Percentiles rank a stretch among this genome's conserved stretches.
phyloP scores from a whole-genome alignment of 2,113 vertebrate genomes.

The Smithornis capensis region DNA sequence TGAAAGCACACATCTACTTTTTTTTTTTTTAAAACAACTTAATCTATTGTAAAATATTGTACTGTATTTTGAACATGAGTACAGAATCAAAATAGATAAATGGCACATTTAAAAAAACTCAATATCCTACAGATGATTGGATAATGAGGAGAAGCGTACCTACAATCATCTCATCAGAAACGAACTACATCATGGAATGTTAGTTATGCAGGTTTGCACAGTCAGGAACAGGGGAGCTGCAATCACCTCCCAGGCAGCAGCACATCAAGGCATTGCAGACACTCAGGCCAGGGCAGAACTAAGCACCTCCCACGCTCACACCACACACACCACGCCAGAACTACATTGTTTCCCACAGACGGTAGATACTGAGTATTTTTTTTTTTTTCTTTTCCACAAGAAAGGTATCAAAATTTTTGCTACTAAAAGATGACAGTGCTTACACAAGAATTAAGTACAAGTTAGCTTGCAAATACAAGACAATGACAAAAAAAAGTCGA shows the following conservation, averaged over 20 bases:
- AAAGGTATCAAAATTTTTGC: conserved; percentile 85
- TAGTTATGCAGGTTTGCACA: conserved; percentile 82
- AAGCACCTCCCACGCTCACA: too few species aligned
- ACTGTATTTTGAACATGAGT: conserved; percentile 82
- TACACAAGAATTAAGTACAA: conserved; percentile 83
- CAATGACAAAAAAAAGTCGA: conserved; percentile 76
- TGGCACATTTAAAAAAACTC: conserved; percentile 92
- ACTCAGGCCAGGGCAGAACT: too few species aligned
- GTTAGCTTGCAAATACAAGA: conserved; percentile 82
- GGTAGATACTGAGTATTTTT: conserved; percentile 79
- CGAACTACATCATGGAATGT: conserved; percentile 94
- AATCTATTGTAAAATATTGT: conserved; percentile 85
- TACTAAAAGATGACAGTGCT: conserved; percentile 88
- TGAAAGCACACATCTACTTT: conserved; percentile 77
- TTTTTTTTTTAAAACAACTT: conserved; percentile 76
- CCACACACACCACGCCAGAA: conserved; percentile 75
- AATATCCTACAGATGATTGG: conserved; percentile 85
- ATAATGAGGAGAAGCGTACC: conserved; percentile 85
- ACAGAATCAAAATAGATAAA: conserved; percentile 86
- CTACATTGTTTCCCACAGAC: conserved; percentile 79
- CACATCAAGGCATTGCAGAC: conserved; percentile 86
- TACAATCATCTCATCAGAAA: conserved; percentile 94
- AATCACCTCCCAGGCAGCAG: conserved; percentile 83
- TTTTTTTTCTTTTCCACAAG: conserved; percentile 75
- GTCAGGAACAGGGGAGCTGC: conserved; percentile 81